A percentile compares a stretch with the other conserved stretches of the same genome.
These are phyloP conservation scores for Trichonephila inaurata DNA, from an alignment of 1,140 invertebrate genomes.

Conservation along the genomic window DNA sequence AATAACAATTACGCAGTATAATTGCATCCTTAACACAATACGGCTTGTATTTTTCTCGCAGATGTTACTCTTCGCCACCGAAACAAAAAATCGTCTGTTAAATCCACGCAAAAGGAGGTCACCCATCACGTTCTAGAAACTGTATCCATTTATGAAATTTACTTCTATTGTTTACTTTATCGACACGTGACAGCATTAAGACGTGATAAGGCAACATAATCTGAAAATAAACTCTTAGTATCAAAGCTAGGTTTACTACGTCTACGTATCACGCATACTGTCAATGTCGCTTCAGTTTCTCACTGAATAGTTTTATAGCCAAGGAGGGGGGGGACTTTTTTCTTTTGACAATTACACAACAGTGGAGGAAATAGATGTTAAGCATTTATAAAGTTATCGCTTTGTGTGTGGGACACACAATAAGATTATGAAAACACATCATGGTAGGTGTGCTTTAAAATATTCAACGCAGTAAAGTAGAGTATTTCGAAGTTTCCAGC, in stretches of 20 bases:
- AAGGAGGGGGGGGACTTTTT: not conserved
- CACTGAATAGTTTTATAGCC: not conserved
- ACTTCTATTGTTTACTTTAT: slow-evolving; percentile 34
- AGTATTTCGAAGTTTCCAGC: too few relatives aligned
- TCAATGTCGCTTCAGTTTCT: slow-evolving; percentile 10
- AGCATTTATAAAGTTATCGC: not conserved
- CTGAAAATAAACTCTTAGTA: not conserved
- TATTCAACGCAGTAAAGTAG: too few relatives aligned
- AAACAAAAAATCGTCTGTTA: not conserved
- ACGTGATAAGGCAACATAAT: slow-evolving; percentile 13
- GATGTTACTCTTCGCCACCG: not conserved
- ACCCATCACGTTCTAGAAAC: not conserved
- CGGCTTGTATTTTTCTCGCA: too few relatives aligned
- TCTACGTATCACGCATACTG: not conserved
- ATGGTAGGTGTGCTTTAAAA: too few relatives aligned
- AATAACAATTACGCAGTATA: too few relatives aligned
- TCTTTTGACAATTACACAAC: not conserved
- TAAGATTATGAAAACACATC: too few relatives aligned
- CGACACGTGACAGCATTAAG: slow-evolving; percentile 30
- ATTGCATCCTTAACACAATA: too few relatives aligned
- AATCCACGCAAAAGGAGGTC: not conserved
- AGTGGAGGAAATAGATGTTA: not conserved
- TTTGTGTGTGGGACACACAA: not conserved
- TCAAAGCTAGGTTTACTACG: not conserved
- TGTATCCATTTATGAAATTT: slow-evolving; percentile 10